Conservation (phyloP, 2,797 vertebrate genomes). For the Pelobates cultripes region DNA sequence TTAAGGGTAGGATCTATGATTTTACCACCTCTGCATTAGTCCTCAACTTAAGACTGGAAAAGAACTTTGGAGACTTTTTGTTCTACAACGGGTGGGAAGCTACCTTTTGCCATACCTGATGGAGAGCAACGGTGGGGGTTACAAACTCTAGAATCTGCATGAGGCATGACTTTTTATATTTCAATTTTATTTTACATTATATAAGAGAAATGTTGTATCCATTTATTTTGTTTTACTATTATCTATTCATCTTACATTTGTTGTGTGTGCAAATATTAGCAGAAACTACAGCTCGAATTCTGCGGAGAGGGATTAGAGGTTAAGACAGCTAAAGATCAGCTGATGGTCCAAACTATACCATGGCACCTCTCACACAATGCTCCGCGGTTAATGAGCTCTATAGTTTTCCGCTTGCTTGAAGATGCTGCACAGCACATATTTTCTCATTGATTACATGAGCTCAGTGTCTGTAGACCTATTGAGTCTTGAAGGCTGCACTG, state of each 20-base stretch:
- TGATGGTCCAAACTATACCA: background rate
- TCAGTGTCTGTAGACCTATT: slow-evolving; percentile 61
- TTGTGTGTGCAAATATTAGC: background rate
- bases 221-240: too few species aligned
- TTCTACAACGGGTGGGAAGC: too few species aligned
- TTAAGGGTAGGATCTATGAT: too few species aligned
- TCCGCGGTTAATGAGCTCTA: slow-evolving; percentile 56
- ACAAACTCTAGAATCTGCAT: too few species aligned
- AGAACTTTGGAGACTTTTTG: too few species aligned
- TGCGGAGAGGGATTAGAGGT: background rate
- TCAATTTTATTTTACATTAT: too few species aligned
- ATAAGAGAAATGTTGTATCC: too few species aligned
- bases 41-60: too few species aligned
- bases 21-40: too few species aligned
- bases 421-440: slow-evolving; percentile 58
- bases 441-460: slow-evolving; percentile 56
- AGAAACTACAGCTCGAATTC: background rate
- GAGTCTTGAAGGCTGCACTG: slow-evolving; percentile 58
- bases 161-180: too few species aligned
- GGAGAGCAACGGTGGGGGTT: too few species aligned
- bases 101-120: too few species aligned
- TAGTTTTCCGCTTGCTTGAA: slow-evolving; percentile 58
- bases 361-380: slow-evolving; percentile 24
- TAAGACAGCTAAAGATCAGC: background rate
- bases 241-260: background rate